phyloP scores from a whole-genome alignment of 2,113 vertebrate species.

The Rana temporaria region DNA sequence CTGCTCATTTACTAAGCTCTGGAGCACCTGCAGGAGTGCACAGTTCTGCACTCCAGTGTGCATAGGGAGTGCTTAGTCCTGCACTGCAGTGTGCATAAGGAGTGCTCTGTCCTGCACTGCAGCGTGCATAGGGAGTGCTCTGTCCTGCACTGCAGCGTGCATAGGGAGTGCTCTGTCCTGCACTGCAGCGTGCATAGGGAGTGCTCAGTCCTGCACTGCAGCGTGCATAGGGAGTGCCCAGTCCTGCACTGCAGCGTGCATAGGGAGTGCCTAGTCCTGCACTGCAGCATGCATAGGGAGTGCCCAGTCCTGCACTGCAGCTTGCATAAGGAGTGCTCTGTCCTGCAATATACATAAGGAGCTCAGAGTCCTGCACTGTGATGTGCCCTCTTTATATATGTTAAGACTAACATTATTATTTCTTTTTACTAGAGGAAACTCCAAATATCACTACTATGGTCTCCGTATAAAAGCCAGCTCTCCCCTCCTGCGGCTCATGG shows the following conservation, averaged over 20 bases:
- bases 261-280: background rate
- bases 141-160: background rate
- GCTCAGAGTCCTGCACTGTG: background rate
- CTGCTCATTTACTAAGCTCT: too few relatives aligned
- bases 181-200: background rate
- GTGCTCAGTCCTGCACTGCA: background rate
- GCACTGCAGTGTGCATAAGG: background rate
- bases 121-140: background rate
- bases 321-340: background rate
- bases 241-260: background rate
- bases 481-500: conserved; percentile 84
- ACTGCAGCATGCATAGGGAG: background rate
- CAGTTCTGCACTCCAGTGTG: background rate
- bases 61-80: background rate
- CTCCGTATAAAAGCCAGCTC: conserved; percentile 90
- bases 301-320: too few relatives aligned
- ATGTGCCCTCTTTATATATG: background rate
- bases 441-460: conserved; percentile 94
- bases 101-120: background rate
- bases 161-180: background rate
- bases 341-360: background rate
- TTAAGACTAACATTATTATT: background rate
- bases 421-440: conserved; percentile 81
- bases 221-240: background rate
- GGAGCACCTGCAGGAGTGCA: background rate